Percentiles rank a stretch among this genome's conserved stretches.
Evolutionary conservation across 2,888 invertebrate genomes (phyloP).

Genomic region (Escarpia spicata): DNA sequence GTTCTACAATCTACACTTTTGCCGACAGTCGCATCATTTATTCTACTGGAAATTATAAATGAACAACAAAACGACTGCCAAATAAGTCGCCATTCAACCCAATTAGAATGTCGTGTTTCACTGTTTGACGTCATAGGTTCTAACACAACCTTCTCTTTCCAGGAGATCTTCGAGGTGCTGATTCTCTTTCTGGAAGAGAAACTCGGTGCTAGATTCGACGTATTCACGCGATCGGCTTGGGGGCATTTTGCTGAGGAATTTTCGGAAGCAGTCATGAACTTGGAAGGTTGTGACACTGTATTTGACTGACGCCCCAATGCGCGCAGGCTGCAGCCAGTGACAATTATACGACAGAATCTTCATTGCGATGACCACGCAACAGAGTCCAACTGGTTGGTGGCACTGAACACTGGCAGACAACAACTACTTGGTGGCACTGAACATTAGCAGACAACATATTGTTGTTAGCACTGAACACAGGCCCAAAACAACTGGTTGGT

Average conservation of each 20-base stretch:
- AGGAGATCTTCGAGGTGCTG: conserved; percentile 23
- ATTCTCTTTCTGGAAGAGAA: conserved; percentile 25
- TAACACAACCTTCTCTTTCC: background rate
- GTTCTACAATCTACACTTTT: too few species aligned
- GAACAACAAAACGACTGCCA: background rate
- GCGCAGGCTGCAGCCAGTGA: background rate
- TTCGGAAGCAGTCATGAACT: background rate
- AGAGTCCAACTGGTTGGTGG: background rate
- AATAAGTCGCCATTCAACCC: background rate
- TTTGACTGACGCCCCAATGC: background rate
- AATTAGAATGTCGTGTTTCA: background rate
- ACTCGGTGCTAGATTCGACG: conserved; percentile 19
- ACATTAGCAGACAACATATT: background rate
- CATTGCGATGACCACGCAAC: background rate
- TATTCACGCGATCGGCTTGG: conserved; percentile 18
- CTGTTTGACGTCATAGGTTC: too few species aligned
- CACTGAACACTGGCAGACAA: background rate
- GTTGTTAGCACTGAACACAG: background rate
- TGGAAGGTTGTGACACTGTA: background rate
- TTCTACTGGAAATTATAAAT: too few species aligned
- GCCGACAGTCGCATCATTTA: too few species aligned
- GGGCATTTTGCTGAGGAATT: conserved; percentile 19
- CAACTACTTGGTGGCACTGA: background rate
- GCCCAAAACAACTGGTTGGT: background rate
- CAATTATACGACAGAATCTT: background rate